Evolutionary conservation across 2,888 invertebrate species (phyloP), one percentile per base, ranked within the genome.

Genomic region (Pheosia tremula): DNA sequence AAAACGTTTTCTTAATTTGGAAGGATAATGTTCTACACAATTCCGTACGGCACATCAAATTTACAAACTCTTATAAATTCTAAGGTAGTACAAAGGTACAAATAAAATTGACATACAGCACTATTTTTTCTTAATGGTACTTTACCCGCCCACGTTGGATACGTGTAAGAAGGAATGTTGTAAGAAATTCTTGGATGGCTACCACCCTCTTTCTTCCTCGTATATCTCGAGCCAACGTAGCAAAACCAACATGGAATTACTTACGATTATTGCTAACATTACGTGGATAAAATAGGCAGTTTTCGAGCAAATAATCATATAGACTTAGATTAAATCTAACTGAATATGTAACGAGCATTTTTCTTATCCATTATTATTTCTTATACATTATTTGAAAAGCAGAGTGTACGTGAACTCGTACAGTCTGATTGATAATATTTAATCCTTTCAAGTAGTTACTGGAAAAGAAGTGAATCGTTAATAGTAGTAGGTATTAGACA

Each of bases 261-360:
- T 37, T 11, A 53, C 53, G 53, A 53, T 53, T 53, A 53, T 37
- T 53, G 53, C 53, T 8, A 53, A 53, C 53, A 53, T 53, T 53
- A 53, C 37, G 53, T 37, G 53, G 53, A 53, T 53, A 53, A 53
- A 53, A 37, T 53, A 10, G 53, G 53, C 37, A 53, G 37, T 53
- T 53, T 53, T 53, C 10, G 37, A 38, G 53, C 36, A 0, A 9
- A 38, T 53, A 53, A 53, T 37, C 10, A 53, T 37, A 53, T 38
- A 37, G 37, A 36, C 37, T 43, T 3, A 9, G 10, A 43, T 9
- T 1, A 7, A 43, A 43, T 9, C 43, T 43, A 43, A 3, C 7
- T 41, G 5, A 2, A 7, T 41, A 7, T 2, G 9, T 10, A 9
- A 43, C 8, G 8, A 43, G 43, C 9, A 8, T 43, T 43, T 8